Evolutionary conservation across 1,140 invertebrate species (phyloP).

Genomic region (Solenopsis fugax): DNA sequence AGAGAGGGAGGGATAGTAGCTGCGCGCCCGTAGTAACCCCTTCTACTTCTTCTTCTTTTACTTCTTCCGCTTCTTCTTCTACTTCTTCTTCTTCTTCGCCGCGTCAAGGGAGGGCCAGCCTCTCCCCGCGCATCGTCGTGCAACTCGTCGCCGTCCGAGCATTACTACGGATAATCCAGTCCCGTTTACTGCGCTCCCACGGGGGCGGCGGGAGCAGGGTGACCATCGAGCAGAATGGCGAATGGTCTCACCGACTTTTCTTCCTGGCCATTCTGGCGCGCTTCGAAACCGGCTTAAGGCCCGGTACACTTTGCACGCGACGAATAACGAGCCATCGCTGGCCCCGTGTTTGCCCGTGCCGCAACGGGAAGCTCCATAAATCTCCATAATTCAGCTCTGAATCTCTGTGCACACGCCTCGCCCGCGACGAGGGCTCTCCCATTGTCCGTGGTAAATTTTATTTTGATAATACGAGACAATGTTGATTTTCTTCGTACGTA

Average conservation of each 20-base stretch:
- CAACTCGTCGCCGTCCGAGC: constrained; percentile 52
- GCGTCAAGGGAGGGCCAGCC: not conserved
- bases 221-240: constrained; percentile 66
- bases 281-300: constrained; percentile 50
- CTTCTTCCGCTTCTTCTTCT: not conserved
- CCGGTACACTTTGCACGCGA: constrained; percentile 7
- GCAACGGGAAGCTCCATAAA: constrained; percentile 32
- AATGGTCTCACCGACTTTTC: constrained; percentile 45
- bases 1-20: constrained; percentile 65
- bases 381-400: constrained; percentile 40
- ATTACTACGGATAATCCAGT: constrained; percentile 81
- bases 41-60: constrained; percentile 3
- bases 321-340: constrained; percentile 32
- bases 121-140: constrained; percentile 15
- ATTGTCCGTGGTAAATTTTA: constrained; percentile 38
- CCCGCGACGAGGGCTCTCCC: not conserved
- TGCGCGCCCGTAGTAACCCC: constrained; percentile 44
- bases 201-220: constrained; percentile 15
- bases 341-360: constrained; percentile 19
- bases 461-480: constrained; percentile 27
- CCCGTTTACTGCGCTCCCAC: constrained; percentile 75
- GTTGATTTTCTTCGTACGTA: not conserved
- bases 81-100: too few species aligned
- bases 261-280: constrained; percentile 4
- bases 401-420: constrained; percentile 17